Conservation (phyloP, 2,888 invertebrate genomes). For the Polyploca ridens region DNA sequence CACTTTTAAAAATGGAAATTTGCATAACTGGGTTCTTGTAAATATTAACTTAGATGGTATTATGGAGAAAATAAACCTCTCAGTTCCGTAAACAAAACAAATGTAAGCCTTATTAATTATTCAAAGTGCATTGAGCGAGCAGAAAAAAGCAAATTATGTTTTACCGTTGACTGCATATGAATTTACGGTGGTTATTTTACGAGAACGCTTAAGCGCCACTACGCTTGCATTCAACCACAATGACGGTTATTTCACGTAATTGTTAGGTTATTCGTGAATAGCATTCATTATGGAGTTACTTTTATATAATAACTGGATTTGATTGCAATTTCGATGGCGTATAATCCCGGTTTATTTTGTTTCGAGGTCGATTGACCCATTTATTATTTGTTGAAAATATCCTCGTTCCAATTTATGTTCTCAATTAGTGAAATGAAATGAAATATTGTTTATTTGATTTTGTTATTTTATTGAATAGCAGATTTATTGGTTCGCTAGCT, state of each 20-base stretch:
- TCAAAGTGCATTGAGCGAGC: conserved; percentile 47
- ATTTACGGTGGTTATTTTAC: not conserved
- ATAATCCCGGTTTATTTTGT: not conserved
- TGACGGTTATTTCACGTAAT: not conserved
- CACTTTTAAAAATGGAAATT: conserved; percentile 33
- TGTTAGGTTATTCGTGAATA: not conserved
- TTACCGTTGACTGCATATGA: conserved; percentile 13
- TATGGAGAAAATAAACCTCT: conserved; percentile 19
- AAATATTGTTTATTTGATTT: no score
- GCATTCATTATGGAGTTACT: not conserved
- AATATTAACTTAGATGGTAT: conserved; percentile 43
- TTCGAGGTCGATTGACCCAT: not conserved
- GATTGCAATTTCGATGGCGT: not conserved
- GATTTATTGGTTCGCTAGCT: no score
- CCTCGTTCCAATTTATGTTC: not conserved
- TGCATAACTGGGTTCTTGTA: conserved; percentile 46
- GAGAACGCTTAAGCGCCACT: not conserved
- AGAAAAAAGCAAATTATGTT: conserved; percentile 26
- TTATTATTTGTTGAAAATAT: not conserved
- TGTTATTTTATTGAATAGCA: no score
- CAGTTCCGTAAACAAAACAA: conserved; percentile 32
- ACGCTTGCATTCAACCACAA: conserved; percentile 8
- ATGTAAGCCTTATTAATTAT: conserved; percentile 52
- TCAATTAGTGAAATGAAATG: no score
- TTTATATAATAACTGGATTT: not conserved